phyloP scores from a whole-genome alignment of 1,140 invertebrate species.

The Archegozetes longisetosus region DNA sequence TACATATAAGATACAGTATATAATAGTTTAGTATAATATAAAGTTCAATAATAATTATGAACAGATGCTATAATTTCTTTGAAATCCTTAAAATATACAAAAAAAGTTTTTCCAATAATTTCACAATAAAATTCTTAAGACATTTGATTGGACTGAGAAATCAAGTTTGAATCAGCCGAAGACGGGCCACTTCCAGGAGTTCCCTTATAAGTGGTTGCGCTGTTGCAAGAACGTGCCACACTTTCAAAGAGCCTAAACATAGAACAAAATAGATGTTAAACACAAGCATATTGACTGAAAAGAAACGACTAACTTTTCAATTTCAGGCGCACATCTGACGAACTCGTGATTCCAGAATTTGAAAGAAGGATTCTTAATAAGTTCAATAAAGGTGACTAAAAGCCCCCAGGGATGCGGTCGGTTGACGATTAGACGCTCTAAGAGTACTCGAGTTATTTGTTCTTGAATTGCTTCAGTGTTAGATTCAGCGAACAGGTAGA shows the following conservation, averaged over 20 bases:
- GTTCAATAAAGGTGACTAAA: constrained; percentile 94
- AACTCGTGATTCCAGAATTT: constrained; percentile 99
- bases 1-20: no score
- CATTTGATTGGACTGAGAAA: neutral
- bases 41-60: no score
- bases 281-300: neutral
- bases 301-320: constrained; percentile 8
- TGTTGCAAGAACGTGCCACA: constrained; percentile 8
- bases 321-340: constrained; percentile 91
- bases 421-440: constrained; percentile 93
- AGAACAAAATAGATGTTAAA: neutral
- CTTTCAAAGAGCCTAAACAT: constrained; percentile 15
- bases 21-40: no score
- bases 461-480: constrained; percentile 90
- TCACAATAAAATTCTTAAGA: no score
- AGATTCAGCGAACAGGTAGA: constrained; percentile 95
- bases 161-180: neutral
- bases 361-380: constrained; percentile 97
- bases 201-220: neutral
- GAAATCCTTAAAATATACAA: no score
- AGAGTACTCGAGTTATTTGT: constrained; percentile 63
- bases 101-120: no score
- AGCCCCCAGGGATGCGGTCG: constrained; percentile 98
- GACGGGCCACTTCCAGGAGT: neutral
- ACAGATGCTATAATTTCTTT: no score